These are phyloP conservation scores for Neogobius melanostomus DNA, from an alignment of 2,113 vertebrate genomes.

Conservation along the genomic window DNA sequence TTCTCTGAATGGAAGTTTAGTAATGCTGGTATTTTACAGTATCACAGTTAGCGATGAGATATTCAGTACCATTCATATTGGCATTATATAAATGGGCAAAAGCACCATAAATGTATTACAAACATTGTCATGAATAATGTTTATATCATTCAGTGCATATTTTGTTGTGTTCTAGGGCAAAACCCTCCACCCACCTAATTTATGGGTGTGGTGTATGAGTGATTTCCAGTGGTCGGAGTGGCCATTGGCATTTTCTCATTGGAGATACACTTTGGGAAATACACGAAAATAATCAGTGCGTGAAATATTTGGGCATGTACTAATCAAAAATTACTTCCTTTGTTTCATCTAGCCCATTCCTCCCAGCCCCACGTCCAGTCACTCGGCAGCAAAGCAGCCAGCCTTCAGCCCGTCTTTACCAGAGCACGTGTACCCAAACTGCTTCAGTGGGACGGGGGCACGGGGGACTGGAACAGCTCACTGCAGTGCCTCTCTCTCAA, in stretches of 20 bases:
- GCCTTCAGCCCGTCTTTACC: conserved; percentile 91
- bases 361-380: conserved; percentile 86
- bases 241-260: no score
- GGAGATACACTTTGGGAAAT: no score
- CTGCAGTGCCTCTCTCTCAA: conserved; percentile 84
- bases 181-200: no score
- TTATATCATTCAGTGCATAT: background rate
- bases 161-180: background rate
- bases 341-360: conserved; percentile 81
- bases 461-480: conserved; percentile 93
- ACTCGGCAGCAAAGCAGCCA: conserved; percentile 89
- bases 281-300: background rate
- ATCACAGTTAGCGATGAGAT: background rate
- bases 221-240: no score
- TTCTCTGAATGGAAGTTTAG: background rate
- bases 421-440: conserved; percentile 94
- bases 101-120: no score
- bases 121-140: background rate
- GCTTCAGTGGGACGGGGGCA: conserved; percentile 81
- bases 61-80: no score
- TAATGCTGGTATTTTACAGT: background rate
- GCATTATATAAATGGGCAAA: no score
- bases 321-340: background rate
- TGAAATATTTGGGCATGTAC: no score
- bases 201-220: no score